Evolutionary conservation across 2,888 invertebrate species (phyloP).

Genomic region (Acleris emargana): DNA sequence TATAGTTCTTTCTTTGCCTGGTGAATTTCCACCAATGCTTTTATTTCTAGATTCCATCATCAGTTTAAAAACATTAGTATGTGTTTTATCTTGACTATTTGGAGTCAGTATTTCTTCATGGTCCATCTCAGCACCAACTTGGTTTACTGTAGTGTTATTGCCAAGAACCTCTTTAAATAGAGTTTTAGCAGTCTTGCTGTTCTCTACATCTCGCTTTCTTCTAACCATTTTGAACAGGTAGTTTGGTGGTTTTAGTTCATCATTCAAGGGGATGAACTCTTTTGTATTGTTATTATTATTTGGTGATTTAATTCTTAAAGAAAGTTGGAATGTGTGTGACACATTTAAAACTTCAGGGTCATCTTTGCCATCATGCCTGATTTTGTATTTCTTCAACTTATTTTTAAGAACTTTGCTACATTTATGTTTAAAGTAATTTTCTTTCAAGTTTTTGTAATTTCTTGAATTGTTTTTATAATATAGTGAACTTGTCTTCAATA

Average conservation of each 20-base stretch:
- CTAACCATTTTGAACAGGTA: slow-evolving; percentile 71
- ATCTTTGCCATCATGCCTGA: slow-evolving; percentile 70
- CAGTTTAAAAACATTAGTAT: slow-evolving; percentile 85
- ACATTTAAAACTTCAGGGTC: slow-evolving; percentile 75
- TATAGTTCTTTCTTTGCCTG: slow-evolving; percentile 78
- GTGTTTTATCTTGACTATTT: slow-evolving; percentile 54
- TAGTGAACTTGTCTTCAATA: not conserved
- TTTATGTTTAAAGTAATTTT: slow-evolving; percentile 59
- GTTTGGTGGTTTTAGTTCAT: slow-evolving; percentile 57
- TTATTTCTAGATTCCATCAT: slow-evolving; percentile 88
- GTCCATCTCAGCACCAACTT: slow-evolving; percentile 1
- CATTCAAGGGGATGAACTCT: slow-evolving; percentile 38
- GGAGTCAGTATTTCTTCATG: slow-evolving; percentile 6
- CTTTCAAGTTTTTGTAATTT: slow-evolving; percentile 45
- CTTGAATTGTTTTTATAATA: not conserved
- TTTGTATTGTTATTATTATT: slow-evolving; percentile 43
- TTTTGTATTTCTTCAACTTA: slow-evolving; percentile 72
- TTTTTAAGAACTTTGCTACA: slow-evolving; percentile 62
- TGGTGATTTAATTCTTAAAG: slow-evolving; percentile 65
- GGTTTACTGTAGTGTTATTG: not conserved
- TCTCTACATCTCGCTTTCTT: slow-evolving; percentile 50
- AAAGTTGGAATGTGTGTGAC: slow-evolving; percentile 59
- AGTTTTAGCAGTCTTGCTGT: slow-evolving; percentile 34
- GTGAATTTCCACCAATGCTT: slow-evolving; percentile 85
- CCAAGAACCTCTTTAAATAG: slow-evolving; percentile 20